Conservation (phyloP, 2,797 vertebrate genomes). For the Cryptoprocta ferox region DNA sequence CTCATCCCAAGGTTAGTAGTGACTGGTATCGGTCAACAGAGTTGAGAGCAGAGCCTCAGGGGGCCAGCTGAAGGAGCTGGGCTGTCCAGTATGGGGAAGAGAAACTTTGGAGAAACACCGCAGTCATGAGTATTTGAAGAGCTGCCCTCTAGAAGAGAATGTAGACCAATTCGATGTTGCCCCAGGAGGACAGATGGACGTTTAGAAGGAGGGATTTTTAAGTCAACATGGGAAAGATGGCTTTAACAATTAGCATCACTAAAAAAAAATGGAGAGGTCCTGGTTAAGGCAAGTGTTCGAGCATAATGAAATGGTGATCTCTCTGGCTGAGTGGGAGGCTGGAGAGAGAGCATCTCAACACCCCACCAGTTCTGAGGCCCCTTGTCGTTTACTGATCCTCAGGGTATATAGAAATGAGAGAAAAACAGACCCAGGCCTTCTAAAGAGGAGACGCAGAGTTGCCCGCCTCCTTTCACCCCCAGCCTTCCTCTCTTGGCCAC, state of each 20-base stretch:
- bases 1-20: neutral
- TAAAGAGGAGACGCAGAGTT: neutral
- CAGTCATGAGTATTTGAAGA: neutral
- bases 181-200: neutral
- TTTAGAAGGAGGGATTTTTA: neutral
- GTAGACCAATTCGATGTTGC: accelerated
- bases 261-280: neutral
- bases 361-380: neutral
- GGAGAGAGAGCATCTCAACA: neutral
- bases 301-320: neutral
- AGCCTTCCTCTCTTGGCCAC: neutral
- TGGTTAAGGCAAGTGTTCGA: neutral
- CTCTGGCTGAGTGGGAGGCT: neutral
- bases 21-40: neutral
- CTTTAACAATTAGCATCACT: neutral
- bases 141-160: neutral
- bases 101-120: neutral
- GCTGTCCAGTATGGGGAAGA: neutral
- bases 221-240: neutral
- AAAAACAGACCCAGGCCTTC: neutral
- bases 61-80: neutral
- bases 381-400: neutral
- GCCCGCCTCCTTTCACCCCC: neutral
- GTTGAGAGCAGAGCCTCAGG: neutral
- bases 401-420: neutral